These are phyloP conservation scores for Sebastes hopkinsi DNA, from an alignment of 2,797 vertebrate species.

Conservation along the genomic window DNA sequence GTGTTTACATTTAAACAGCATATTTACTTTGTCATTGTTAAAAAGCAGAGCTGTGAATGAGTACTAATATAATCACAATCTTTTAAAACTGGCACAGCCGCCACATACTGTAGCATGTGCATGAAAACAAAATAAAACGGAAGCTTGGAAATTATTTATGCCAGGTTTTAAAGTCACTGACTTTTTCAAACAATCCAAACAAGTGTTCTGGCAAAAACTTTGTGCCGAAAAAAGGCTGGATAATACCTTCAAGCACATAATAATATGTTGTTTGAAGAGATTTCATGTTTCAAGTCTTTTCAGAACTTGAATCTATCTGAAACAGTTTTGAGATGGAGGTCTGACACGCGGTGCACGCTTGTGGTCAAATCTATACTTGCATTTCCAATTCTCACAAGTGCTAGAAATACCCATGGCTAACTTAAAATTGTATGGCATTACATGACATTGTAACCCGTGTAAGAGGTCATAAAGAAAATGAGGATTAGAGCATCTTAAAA, in stretches of 20 bases:
- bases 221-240: background rate
- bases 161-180: slow-evolving; percentile 10
- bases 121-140: background rate
- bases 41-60: background rate
- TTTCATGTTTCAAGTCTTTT: slow-evolving; percentile 36
- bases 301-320: slow-evolving; percentile 37
- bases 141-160: slow-evolving; percentile 11
- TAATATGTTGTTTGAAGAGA: slow-evolving; percentile 28
- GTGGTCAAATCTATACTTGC: slow-evolving; percentile 68
- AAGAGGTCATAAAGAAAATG: slow-evolving; percentile 74
- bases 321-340: slow-evolving; percentile 39
- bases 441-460: slow-evolving; percentile 74
- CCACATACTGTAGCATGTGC: no score
- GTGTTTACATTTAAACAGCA: background rate
- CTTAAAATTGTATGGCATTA: slow-evolving; percentile 69
- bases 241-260: slow-evolving; percentile 61
- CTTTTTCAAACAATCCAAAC: slow-evolving; percentile 41
- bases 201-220: slow-evolving; percentile 49
- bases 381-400: slow-evolving; percentile 62
- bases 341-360: slow-evolving; percentile 52
- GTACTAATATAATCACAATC: background rate
- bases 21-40: background rate
- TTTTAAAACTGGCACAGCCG: background rate
- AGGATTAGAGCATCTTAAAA: slow-evolving; percentile 62
- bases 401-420: slow-evolving; percentile 65